These are phyloP conservation scores for Cloeon dipterum DNA, from an alignment of 2,888 invertebrate genomes.

Conservation along the genomic window DNA sequence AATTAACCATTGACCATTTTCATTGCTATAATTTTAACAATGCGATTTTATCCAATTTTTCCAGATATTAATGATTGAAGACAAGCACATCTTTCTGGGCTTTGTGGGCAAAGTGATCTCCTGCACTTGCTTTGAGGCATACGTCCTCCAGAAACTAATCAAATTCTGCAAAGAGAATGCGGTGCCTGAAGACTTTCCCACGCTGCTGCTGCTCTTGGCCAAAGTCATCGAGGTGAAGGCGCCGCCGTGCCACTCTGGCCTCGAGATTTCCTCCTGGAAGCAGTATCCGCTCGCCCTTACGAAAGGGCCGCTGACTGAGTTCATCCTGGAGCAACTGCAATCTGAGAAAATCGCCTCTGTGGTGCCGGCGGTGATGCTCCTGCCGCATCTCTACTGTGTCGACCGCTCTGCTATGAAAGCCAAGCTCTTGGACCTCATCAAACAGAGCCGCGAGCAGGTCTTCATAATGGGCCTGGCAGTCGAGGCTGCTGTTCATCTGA, in stretches of 20 bases:
- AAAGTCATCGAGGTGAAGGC: constrained; percentile 42
- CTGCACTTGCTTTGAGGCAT: constrained; percentile 16
- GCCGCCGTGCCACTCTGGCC: constrained; percentile 33
- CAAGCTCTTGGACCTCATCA: no score
- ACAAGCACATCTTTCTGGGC: no score
- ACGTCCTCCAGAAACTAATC: constrained; percentile 14
- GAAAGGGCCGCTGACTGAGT: constrained; percentile 12
- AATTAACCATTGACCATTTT: no score
- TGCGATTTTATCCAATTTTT: no score
- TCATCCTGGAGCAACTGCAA: not conserved
- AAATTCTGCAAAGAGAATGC: constrained; percentile 9
- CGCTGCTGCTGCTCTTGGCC: constrained; percentile 33
- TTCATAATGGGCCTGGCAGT: constrained; percentile 28
- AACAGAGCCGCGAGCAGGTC: constrained; percentile 2
- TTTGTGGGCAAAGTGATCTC: constrained; percentile 35
- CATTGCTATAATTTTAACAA: no score
- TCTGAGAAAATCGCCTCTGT: not conserved
- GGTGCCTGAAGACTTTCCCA: constrained; percentile 22
- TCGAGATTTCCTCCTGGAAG: constrained; percentile 34
- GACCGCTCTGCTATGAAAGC: not conserved
- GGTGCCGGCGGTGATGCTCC: not conserved
- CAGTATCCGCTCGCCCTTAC: constrained; percentile 37
- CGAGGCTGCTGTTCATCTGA: constrained; percentile 33
- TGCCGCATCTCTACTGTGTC: not conserved
- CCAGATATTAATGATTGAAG: no score